A percentile compares a stretch with the other conserved stretches of the same genome.
Conservation (phyloP, 2,113 vertebrate species). For the Percina caprodes region DNA sequence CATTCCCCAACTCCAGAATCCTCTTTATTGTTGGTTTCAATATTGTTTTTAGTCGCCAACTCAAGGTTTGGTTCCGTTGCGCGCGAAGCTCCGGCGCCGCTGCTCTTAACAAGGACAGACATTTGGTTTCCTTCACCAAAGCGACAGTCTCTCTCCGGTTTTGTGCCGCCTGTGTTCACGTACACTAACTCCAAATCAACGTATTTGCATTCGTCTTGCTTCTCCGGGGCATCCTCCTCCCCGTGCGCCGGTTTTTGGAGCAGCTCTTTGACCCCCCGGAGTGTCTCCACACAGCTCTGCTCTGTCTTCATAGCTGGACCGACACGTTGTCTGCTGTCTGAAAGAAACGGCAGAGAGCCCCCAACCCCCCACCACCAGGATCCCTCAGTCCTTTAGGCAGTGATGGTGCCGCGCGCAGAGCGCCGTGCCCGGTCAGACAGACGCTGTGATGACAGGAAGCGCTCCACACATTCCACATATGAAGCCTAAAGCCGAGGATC, state of each 20-base stretch:
- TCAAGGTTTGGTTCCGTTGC: background rate
- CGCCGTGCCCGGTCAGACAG: constrained; percentile 65
- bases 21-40: background rate
- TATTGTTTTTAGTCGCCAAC: background rate
- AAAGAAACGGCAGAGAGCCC: constrained; percentile 47
- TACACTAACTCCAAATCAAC: constrained; percentile 73
- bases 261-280: constrained; percentile 44
- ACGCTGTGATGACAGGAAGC: constrained; percentile 78
- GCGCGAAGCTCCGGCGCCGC: constrained; percentile 7
- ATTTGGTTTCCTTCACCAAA: constrained; percentile 49
- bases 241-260: constrained; percentile 35
- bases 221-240: constrained; percentile 9
- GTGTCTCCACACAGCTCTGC: constrained; percentile 61
- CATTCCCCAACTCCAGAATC: background rate
- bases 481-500: constrained; percentile 40
- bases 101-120: constrained; percentile 27
- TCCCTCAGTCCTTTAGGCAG: constrained; percentile 35
- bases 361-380: constrained; percentile 36
- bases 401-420: constrained; percentile 53
- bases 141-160: constrained; percentile 33
- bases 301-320: constrained; percentile 56
- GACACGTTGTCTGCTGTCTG: constrained; percentile 33
- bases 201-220: constrained; percentile 67
- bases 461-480: constrained; percentile 70
- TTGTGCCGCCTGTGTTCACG: constrained; percentile 20